A percentile compares a stretch with the other conserved stretches of the same genome.
phyloP scores from a whole-genome alignment of 1,140 invertebrate species.

The Drosophila saltans region DNA sequence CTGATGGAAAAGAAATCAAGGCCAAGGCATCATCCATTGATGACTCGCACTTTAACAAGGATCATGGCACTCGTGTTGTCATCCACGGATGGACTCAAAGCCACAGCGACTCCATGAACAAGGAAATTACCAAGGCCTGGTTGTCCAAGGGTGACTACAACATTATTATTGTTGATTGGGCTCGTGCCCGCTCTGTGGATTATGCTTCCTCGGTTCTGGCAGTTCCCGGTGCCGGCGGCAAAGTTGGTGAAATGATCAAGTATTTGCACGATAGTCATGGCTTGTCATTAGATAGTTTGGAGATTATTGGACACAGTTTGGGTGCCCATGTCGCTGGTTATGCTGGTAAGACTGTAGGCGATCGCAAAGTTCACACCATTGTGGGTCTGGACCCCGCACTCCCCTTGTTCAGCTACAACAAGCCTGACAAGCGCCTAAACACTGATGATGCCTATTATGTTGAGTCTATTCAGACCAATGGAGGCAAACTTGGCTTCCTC shows the following conservation, averaged over 20 bases:
- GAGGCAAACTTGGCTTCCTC: constrained; percentile 83
- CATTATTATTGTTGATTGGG: constrained; percentile 85
- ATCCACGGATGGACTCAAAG: constrained; percentile 72
- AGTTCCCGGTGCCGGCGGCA: constrained; percentile 84
- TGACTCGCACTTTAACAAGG: constrained; percentile 58
- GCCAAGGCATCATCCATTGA: constrained; percentile 43
- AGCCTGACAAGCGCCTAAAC: constrained; percentile 74
- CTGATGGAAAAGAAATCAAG: constrained; percentile 41
- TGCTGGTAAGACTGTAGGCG: constrained; percentile 83
- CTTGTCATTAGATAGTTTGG: constrained; percentile 42
- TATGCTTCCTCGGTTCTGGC: constrained; percentile 84
- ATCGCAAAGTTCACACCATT: constrained; percentile 58
- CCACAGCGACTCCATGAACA: constrained; percentile 59
- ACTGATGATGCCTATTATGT: constrained; percentile 77
- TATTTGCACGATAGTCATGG: constrained; percentile 64
- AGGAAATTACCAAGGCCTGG: constrained; percentile 79
- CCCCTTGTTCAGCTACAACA: constrained; percentile 76
- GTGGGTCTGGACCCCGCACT: constrained; percentile 84
- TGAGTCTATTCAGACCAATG: constrained; percentile 85
- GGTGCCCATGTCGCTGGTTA: constrained; percentile 84
- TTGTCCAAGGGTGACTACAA: constrained; percentile 84
- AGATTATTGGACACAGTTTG: constrained; percentile 75
- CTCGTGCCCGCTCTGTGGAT: constrained; percentile 73
- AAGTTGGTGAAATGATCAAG: constrained; percentile 69
- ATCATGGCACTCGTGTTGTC: constrained; percentile 62